Percentiles rank a stretch among this genome's conserved stretches.
Evolutionary conservation across 1,140 invertebrate genomes (phyloP).

Genomic region (Panulirus ornatus): DNA sequence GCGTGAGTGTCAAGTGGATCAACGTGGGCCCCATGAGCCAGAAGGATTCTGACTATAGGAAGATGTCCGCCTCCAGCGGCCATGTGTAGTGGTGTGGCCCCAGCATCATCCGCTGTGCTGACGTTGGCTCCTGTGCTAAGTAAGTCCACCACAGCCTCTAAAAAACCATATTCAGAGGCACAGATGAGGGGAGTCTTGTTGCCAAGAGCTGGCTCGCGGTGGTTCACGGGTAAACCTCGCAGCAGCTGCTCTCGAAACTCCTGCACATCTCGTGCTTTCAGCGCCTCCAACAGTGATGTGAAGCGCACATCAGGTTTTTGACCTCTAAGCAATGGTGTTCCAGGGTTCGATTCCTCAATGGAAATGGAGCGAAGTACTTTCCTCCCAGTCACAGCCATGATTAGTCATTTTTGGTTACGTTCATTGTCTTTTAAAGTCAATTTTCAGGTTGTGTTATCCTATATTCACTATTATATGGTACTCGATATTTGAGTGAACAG

Average conservation of each 20-base stretch:
- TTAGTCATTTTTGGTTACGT: too few species aligned
- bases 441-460: too few species aligned
- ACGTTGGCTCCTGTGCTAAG: conserved; percentile 87
- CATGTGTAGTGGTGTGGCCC: conserved; percentile 85
- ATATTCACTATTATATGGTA: too few species aligned
- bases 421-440: too few species aligned
- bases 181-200: conserved; percentile 86
- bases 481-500: too few species aligned
- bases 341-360: conserved; percentile 24
- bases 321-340: conserved; percentile 34
- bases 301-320: conserved; percentile 57
- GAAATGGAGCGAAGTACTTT: conserved; percentile 26
- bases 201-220: conserved; percentile 58
- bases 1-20: conserved; percentile 84
- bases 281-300: conserved; percentile 33
- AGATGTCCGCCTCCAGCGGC: conserved; percentile 87
- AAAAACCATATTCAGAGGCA: conserved; percentile 86
- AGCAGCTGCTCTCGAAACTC: conserved; percentile 29
- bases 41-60: conserved; percentile 85
- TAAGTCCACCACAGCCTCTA: conserved; percentile 84
- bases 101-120: conserved; percentile 84
- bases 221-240: conserved; percentile 45
- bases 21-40: conserved; percentile 85
- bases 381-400: neutral
- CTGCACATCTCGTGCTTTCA: conserved; percentile 43